Evolutionary conservation across 2,797 vertebrate genomes (phyloP).

Genomic region (Urocyon cinereoargenteus): DNA sequence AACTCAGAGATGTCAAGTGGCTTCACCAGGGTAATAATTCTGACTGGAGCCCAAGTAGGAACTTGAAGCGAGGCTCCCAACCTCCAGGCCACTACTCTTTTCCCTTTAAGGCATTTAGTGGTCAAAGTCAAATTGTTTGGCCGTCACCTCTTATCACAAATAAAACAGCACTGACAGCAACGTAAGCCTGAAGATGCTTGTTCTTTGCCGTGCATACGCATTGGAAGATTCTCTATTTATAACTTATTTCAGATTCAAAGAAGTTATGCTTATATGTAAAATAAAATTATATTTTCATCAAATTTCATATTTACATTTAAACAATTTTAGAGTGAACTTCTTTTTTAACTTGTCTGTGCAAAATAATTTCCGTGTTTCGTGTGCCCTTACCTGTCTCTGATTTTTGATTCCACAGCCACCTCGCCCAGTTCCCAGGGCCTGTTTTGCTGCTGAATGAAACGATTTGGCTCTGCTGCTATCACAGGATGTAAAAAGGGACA

Average conservation of each 20-base stretch:
- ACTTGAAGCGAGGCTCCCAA: not conserved
- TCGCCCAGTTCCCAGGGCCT: not conserved
- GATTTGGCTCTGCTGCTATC: not conserved
- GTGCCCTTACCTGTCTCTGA: not conserved
- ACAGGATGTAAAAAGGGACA: slow-evolving; percentile 22
- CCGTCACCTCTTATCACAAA: not conserved
- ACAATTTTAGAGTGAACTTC: not conserved
- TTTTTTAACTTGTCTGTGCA: not conserved
- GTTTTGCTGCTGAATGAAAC: not conserved
- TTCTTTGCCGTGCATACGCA: not conserved
- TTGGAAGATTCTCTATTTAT: not conserved
- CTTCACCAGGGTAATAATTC: not conserved
- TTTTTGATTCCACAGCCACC: not conserved
- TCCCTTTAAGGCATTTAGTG: not conserved
- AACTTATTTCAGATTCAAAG: not conserved
- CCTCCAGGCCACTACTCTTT: not conserved
- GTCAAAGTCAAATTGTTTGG: not conserved
- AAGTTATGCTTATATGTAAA: not conserved
- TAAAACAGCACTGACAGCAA: not conserved
- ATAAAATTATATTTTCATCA: not conserved
- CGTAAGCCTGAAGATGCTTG: not conserved
- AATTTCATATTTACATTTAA: not conserved
- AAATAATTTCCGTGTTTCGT: not conserved
- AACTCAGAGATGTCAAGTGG: not conserved
- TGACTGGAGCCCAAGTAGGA: not conserved